These are phyloP conservation scores for Leptobrachium ailaonicum DNA, from an alignment of 2,113 vertebrate species.

Conservation along the genomic window DNA sequence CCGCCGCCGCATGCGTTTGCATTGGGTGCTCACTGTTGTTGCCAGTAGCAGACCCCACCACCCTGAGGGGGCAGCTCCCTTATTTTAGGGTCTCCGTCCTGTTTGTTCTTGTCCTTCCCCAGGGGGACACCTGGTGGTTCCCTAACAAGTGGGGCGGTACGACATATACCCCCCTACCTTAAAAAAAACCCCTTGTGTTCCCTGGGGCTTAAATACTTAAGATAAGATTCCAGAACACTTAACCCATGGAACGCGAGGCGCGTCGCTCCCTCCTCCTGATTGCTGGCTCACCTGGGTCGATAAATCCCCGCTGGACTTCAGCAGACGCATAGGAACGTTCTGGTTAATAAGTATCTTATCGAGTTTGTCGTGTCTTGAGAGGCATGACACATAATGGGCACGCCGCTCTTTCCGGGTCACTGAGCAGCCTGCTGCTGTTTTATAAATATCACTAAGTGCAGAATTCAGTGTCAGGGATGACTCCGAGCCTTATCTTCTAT, in stretches of 20 bases:
- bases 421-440: too few species aligned
- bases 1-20: background rate
- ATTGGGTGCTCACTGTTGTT: background rate
- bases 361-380: background rate
- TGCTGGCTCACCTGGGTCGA: background rate
- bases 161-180: background rate
- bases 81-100: slow-evolving; percentile 8
- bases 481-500: too few species aligned
- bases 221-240: slow-evolving; percentile 23
- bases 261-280: background rate
- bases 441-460: too few species aligned
- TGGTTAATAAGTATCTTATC: background rate
- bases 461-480: too few species aligned
- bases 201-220: background rate
- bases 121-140: slow-evolving; percentile 35
- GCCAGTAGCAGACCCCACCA: background rate
- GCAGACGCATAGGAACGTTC: background rate
- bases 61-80: background rate
- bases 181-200: background rate
- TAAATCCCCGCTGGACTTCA: background rate
- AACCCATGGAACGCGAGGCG: background rate
- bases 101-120: slow-evolving; percentile 25
- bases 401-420: too few species aligned
- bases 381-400: too few species aligned
- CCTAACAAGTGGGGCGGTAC: slow-evolving; percentile 1